A percentile compares a stretch with the other conserved stretches of the same genome.
These are phyloP conservation scores for Apostichopus californicus DNA, from an alignment of 35 echinoderm and acorn worm species.

Conservation along the genomic window DNA sequence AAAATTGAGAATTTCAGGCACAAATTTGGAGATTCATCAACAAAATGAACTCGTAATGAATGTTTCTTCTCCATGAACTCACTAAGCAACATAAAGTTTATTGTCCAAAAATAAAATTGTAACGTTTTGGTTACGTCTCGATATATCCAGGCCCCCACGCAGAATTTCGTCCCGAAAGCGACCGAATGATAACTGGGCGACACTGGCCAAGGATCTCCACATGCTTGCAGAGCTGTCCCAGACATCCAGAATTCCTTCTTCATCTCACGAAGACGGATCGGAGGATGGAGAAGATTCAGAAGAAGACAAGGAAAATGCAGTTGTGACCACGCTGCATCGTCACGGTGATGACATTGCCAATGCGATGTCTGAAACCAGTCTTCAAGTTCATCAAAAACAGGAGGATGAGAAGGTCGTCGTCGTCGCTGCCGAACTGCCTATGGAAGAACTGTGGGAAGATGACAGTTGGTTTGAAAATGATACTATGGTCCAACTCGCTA, in stretches of 20 bases:
- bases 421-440: not conserved
- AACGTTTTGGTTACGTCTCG: not conserved
- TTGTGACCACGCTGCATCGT: not conserved
- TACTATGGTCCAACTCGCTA: conserved; percentile 20
- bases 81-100: no score
- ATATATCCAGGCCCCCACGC: not conserved
- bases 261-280: not conserved
- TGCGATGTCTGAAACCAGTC: not conserved
- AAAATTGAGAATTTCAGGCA: no score
- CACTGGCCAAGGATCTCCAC: conserved; percentile 25
- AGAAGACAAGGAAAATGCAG: not conserved
- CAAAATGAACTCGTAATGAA: no score
- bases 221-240: conserved; percentile 37
- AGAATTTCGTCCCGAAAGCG: conserved; percentile 5
- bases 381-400: not conserved
- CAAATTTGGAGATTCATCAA: no score
- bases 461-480: conserved; percentile 59
- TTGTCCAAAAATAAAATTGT: no score
- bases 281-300: not conserved
- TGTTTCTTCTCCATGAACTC: no score
- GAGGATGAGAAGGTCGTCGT: not conserved
- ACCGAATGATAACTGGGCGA: not conserved
- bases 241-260: not conserved
- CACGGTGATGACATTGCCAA: not conserved
- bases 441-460: conserved; percentile 49